Conservation (phyloP, 2,888 invertebrate genomes). For the Hemithea aestivaria region DNA sequence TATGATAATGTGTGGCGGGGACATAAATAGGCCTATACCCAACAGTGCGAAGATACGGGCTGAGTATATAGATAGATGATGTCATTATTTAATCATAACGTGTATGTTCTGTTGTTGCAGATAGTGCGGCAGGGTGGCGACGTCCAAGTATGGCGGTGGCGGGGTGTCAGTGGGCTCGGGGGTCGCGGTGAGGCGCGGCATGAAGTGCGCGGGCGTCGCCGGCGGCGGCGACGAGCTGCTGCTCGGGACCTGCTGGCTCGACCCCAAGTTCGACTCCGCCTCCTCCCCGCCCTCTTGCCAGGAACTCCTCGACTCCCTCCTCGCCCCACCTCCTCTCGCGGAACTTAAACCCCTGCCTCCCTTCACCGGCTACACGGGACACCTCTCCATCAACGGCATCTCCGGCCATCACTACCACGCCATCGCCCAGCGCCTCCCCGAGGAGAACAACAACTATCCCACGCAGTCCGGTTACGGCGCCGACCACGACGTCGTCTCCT, state of each 20-base stretch:
- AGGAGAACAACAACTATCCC: constrained; percentile 85
- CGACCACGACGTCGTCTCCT: constrained; percentile 86
- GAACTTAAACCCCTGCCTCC: constrained; percentile 91
- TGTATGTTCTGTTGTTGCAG: constrained; percentile 48
- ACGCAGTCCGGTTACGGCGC: constrained; percentile 80
- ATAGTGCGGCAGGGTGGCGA: constrained; percentile 73
- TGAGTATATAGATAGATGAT: too few relatives aligned
- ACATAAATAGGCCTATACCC: too few relatives aligned
- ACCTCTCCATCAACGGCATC: constrained; percentile 92
- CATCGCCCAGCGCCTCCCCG: constrained; percentile 86
- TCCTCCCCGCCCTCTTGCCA: constrained; percentile 66
- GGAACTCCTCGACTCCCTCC: constrained; percentile 86
- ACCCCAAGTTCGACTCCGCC: constrained; percentile 75
- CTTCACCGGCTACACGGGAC: constrained; percentile 91
- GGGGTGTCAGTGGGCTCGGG: constrained; percentile 67
- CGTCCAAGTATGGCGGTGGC: constrained; percentile 74
- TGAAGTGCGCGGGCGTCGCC: constrained; percentile 77
- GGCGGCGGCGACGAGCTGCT: constrained; percentile 81
- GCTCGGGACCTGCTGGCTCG: constrained; percentile 86
- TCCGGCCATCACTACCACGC: constrained; percentile 93
- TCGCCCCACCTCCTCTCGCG: constrained; percentile 83
- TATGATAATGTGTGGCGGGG: too few relatives aligned
- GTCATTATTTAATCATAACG: constrained; percentile 2
- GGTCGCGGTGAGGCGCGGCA: constrained; percentile 73
- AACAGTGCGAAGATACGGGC: too few relatives aligned